Base-by-base conservation (phyloP, 2,113 vertebrate species). In the Antennarius striatus region DNA sequence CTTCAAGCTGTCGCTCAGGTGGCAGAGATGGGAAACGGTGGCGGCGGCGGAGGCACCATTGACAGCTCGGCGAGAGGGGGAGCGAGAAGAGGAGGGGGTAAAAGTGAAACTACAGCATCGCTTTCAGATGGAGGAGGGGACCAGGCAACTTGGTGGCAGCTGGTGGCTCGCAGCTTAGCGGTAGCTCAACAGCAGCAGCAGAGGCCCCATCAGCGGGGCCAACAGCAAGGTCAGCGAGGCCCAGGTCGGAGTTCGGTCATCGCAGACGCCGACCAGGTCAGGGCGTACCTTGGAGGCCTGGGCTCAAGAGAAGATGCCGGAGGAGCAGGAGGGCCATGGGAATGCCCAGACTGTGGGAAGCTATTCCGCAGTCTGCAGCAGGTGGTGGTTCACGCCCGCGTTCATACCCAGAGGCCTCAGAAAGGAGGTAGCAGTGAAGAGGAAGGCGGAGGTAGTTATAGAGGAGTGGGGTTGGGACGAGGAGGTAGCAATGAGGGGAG, bases 1-100 rank as follows among this genome's bases (percentile, higher is more conserved):
- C 93, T 95, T 57, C 93, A 94, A 77, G 94, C 95, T 1, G 94
- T 93, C 30, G 93, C 94, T 13, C 91, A 93, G 77, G 92, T 93
- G 43, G 93, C 92, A 16, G 92, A 93, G 81, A 92, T 92, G 91
- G 85, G 94, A 68, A 84, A 91, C 3, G 74, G 89, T 49, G 73
- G 85, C 43, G 73, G 81, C 29, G 75, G 82, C 22, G 62, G n/a
- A n/a, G n/a, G 79, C 36, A 3, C 32, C 32, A 39, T 71, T 53
- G 61, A 77, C 3, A 43, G 79, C 10, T 56, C 61, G 54, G 89
- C 81, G 48, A 70, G 79, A 71, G 71, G 73, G 22, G 80, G 86
- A 68, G 50, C 65, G n/a, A 55, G 60, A n/a, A 80, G 83, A 84
- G 57, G 55, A 56, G 75, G 73, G 5, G 51, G 66, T 48, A 40